These are phyloP conservation scores for Poecilus cupreus DNA, from an alignment of 2,888 invertebrate species.

Conservation along the genomic window DNA sequence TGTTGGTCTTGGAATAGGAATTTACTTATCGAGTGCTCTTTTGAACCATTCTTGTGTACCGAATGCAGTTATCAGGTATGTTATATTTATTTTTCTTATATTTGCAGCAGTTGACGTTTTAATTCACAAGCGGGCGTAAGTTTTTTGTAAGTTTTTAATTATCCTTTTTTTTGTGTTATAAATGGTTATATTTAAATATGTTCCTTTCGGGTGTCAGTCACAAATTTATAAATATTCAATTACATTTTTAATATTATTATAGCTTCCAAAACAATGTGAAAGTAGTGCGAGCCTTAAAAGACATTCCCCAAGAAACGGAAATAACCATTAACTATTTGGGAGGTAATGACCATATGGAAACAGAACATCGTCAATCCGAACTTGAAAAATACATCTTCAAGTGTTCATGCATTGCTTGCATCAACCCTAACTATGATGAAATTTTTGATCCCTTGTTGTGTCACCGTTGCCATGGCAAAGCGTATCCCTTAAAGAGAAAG, in stretches of 20 bases:
- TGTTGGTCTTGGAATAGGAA: background rate
- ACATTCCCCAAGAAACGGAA: slow-evolving; percentile 17
- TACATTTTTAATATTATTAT: no score
- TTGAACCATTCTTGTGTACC: slow-evolving; percentile 42
- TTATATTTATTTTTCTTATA: slow-evolving; percentile 8
- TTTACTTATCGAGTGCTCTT: slow-evolving; percentile 6
- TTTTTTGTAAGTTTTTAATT: no score
- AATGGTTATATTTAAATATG: no score
- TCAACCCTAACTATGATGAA: background rate
- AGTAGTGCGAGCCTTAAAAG: slow-evolving; percentile 11
- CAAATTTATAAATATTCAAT: no score
- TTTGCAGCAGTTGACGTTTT: no score
- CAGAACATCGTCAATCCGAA: background rate
- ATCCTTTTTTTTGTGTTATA: no score
- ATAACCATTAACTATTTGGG: slow-evolving; percentile 12
- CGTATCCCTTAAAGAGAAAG: background rate
- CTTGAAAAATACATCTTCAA: background rate
- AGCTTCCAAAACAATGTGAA: background rate
- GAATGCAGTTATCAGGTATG: slow-evolving; percentile 15
- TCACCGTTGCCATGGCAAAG: background rate
- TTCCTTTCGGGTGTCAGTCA: no score
- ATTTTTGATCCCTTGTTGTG: background rate
- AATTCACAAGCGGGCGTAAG: no score
- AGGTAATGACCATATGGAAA: background rate
- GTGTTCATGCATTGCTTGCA: background rate